These are phyloP conservation scores for Chloroceryle aenea DNA, from an alignment of 2,113 vertebrate genomes.

Conservation along the genomic window DNA sequence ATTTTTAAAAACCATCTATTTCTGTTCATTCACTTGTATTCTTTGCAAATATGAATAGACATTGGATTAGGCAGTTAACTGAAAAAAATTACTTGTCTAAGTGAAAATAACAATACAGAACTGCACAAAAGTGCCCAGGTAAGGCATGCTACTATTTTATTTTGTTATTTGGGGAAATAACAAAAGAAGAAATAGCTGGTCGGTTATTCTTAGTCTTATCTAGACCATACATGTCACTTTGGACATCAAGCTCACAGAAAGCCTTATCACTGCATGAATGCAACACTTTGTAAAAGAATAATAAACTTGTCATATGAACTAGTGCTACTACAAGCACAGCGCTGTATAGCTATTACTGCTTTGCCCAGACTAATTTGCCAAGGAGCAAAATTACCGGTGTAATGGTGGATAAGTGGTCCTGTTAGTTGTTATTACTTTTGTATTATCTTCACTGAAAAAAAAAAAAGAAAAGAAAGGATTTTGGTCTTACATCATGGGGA, in stretches of 20 bases:
- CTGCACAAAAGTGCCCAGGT: neutral
- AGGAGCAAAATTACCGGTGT: neutral
- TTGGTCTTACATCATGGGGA: neutral
- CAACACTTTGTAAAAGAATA: neutral
- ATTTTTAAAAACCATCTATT: neutral
- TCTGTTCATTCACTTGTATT: neutral
- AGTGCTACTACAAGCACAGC: neutral
- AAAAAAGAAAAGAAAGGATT: neutral
- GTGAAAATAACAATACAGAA: neutral
- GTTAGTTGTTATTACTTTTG: neutral
- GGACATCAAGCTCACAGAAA: neutral
- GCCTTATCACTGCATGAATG: neutral
- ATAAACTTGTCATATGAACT: neutral
- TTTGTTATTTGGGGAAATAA: neutral
- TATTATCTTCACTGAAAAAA: neutral
- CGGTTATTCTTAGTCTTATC: neutral
- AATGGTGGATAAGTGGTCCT: neutral
- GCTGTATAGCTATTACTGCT: neutral
- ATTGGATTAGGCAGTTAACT: neutral
- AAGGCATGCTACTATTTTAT: neutral
- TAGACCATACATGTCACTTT: neutral
- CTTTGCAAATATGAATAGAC: neutral
- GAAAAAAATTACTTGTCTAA: neutral
- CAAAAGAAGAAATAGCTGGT: neutral
- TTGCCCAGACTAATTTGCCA: neutral